These are phyloP conservation scores for Cephus rjabovi DNA, from an alignment of 2,888 invertebrate species.

Conservation along the genomic window DNA sequence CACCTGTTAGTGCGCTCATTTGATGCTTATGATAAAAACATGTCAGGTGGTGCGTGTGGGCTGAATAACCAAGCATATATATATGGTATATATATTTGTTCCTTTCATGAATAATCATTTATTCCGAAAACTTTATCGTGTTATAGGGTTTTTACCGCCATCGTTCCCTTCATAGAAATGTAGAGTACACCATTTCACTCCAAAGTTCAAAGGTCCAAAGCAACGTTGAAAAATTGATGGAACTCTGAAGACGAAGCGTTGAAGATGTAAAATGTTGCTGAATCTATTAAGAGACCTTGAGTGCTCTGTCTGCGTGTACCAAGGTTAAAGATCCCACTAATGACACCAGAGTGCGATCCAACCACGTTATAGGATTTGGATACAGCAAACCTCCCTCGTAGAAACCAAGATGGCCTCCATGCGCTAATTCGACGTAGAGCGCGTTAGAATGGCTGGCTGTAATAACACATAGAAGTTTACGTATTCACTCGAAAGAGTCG, in stretches of 20 bases:
- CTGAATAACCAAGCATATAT: neutral
- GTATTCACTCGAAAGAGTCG: neutral
- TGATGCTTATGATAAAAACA: too few species aligned
- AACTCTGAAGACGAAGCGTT: neutral
- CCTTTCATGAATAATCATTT: neutral
- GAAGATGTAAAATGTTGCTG: too few species aligned
- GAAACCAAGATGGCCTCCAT: conserved; percentile 95
- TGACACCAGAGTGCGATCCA: conserved; percentile 89
- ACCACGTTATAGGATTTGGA: conserved; percentile 93
- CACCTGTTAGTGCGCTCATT: too few species aligned
- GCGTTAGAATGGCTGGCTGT: conserved; percentile 76
- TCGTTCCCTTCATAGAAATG: neutral
- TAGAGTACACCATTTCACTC: neutral
- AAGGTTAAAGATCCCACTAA: conserved; percentile 81
- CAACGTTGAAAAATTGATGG: neutral
- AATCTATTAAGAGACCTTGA: conserved; percentile 53
- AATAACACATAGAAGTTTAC: conserved; percentile 38
- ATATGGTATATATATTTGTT: neutral
- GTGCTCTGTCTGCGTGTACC: conserved; percentile 66
- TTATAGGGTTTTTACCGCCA: neutral
- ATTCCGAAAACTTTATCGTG: neutral
- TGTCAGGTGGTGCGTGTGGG: neutral
- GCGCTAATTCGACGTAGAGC: conserved; percentile 84
- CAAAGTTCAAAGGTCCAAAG: neutral
- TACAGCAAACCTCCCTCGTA: conserved; percentile 90